Percentiles rank a stretch among this genome's conserved stretches.
These are phyloP conservation scores for Bombus impatiens DNA, from an alignment of 1,140 invertebrate genomes.

Conservation along the genomic window DNA sequence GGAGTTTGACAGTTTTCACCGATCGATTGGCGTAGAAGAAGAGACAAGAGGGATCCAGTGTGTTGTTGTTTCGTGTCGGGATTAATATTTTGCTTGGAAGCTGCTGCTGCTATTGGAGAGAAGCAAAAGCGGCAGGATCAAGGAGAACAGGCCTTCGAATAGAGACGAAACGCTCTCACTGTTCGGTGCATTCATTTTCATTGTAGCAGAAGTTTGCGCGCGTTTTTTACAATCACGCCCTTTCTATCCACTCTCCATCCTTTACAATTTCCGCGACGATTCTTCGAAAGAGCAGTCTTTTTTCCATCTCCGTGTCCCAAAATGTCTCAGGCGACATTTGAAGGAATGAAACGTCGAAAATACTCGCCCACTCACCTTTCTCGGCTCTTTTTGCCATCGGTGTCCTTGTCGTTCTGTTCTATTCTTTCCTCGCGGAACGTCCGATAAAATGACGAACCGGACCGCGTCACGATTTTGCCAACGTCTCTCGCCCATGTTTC, in stretches of 20 bases:
- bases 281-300: constrained; percentile 37
- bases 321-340: background rate
- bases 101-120: background rate
- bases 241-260: constrained; percentile 12
- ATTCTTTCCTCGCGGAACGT: background rate
- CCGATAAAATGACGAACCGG: background rate
- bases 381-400: background rate
- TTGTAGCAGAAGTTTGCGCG: constrained; percentile 44
- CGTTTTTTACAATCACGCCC: constrained; percentile 63
- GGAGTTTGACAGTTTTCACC: background rate
- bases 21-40: constrained; percentile 6
- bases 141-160: constrained; percentile 13
- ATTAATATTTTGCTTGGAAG: constrained; percentile 59
- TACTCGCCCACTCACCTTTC: background rate
- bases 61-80: constrained; percentile 6
- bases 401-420: background rate
- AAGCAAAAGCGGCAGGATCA: background rate
- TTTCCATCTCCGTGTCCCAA: background rate
- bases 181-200: constrained; percentile 58
- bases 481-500: background rate
- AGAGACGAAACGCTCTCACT: constrained; percentile 13
- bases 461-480: background rate
- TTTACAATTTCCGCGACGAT: constrained; percentile 36
- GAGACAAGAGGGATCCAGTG: background rate
- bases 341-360: background rate